Evolutionary conservation across 2,113 vertebrate species (phyloP).

Genomic region (Orientallactaga bullata): DNA sequence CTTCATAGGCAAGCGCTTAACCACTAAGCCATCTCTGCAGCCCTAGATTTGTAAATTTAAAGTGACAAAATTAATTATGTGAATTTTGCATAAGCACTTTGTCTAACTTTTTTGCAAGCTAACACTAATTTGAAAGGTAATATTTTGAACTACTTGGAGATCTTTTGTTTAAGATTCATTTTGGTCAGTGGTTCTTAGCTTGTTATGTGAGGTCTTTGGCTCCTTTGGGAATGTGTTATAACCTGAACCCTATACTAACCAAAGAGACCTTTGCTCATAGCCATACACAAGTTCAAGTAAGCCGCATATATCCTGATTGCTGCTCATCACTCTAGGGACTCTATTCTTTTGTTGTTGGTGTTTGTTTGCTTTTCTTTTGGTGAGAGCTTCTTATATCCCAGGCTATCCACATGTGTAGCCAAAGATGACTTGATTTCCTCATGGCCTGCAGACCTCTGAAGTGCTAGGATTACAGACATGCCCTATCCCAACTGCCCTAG

Average conservation of each 20-base stretch:
- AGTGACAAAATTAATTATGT: background rate
- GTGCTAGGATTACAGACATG: too few species aligned
- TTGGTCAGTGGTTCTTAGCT: constrained; percentile 9
- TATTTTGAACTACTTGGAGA: constrained; percentile 11
- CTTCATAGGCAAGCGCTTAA: too few species aligned
- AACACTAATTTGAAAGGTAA: constrained; percentile 6
- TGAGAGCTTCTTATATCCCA: too few species aligned
- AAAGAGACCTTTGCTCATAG: background rate
- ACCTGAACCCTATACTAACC: background rate
- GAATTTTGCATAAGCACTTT: background rate
- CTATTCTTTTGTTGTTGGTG: background rate
- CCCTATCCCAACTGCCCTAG: background rate
- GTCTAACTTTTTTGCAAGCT: background rate
- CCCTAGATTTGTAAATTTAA: constrained; percentile 38
- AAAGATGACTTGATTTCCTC: too few species aligned
- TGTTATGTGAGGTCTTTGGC: background rate
- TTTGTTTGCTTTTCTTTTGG: too few species aligned
- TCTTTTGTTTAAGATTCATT: constrained; percentile 20
- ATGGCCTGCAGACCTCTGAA: too few species aligned
- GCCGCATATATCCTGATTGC: background rate
- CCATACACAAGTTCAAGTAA: background rate
- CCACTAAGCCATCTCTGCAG: too few species aligned
- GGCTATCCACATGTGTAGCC: background rate
- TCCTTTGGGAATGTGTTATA: background rate
- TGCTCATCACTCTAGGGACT: background rate